Evolutionary conservation across 64 coral and sea anemone species (phyloP).

Genomic region (Montipora foliosa): DNA sequence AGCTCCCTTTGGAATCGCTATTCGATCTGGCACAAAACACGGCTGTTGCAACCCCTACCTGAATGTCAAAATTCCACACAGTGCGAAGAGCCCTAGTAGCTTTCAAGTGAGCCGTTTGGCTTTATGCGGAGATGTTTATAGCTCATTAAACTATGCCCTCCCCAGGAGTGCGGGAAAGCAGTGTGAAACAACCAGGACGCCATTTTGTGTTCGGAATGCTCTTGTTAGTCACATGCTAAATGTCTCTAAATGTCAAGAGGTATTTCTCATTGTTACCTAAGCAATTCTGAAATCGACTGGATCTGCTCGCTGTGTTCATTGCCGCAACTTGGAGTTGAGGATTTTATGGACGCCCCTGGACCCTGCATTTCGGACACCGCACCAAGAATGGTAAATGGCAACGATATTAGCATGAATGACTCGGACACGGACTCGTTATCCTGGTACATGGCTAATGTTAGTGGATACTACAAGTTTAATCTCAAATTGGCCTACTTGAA

Average conservation of each 20-base stretch:
- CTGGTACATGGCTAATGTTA: slow-evolving; percentile 20
- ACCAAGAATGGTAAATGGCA: slow-evolving; percentile 51
- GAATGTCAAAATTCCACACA: background rate
- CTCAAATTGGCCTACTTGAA: slow-evolving; percentile 37
- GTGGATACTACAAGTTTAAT: slow-evolving; percentile 41
- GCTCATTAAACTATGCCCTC: slow-evolving; percentile 8
- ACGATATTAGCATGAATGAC: slow-evolving; percentile 22
- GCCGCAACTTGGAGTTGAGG: slow-evolving; percentile 36
- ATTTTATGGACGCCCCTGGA: slow-evolving; percentile 24
- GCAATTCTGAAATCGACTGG: slow-evolving; percentile 40
- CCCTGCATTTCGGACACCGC: slow-evolving; percentile 10
- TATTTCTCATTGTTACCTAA: background rate
- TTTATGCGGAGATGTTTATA: slow-evolving; percentile 44
- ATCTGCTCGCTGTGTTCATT: slow-evolving; percentile 44
- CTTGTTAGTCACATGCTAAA: slow-evolving; percentile 51
- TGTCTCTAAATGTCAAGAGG: slow-evolving; percentile 42
- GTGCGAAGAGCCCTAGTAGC: slow-evolving; percentile 34
- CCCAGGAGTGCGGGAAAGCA: slow-evolving; percentile 49
- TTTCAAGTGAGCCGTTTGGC: slow-evolving; percentile 44
- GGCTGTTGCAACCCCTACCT: background rate
- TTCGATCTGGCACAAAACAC: slow-evolving; percentile 25
- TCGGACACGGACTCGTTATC: slow-evolving; percentile 15
- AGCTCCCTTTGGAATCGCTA: background rate
- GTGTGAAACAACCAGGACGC: slow-evolving; percentile 70
- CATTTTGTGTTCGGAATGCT: slow-evolving; percentile 60